These are phyloP conservation scores for Isurus oxyrinchus DNA, from an alignment of 2,113 vertebrate species.

Conservation along the genomic window DNA sequence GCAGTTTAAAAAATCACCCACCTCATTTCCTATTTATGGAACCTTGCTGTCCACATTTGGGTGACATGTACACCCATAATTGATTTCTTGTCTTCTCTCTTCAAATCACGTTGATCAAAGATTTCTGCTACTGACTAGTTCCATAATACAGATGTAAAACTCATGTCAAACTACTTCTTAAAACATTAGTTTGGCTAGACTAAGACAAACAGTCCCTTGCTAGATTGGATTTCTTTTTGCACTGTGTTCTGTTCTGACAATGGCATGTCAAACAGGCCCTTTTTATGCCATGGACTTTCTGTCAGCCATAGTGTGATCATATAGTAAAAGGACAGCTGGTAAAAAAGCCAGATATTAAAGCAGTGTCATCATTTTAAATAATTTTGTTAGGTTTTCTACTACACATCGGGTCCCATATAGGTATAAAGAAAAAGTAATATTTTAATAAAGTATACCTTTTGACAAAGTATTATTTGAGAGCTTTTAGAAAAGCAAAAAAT, in stretches of 20 bases:
- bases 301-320: not conserved
- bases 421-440: not conserved
- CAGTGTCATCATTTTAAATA: not conserved
- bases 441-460: not conserved
- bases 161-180: not conserved
- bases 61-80: not conserved
- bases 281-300: not conserved
- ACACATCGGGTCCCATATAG: not conserved
- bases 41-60: not conserved
- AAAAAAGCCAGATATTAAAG: not conserved
- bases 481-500: not conserved
- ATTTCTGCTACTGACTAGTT: not conserved
- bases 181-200: not conserved
- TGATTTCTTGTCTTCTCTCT: not conserved
- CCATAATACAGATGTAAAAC: not conserved
- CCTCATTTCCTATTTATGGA: not conserved
- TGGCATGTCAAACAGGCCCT: not conserved
- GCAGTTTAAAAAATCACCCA: not conserved
- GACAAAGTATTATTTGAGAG: not conserved
- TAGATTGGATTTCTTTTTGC: not conserved
- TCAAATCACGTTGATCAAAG: not conserved
- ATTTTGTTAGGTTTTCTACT: not conserved
- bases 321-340: not conserved
- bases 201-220: not conserved
- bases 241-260: not conserved